Base-by-base conservation (phyloP, 2,888 invertebrate species). In the Eupithecia insigniata region DNA sequence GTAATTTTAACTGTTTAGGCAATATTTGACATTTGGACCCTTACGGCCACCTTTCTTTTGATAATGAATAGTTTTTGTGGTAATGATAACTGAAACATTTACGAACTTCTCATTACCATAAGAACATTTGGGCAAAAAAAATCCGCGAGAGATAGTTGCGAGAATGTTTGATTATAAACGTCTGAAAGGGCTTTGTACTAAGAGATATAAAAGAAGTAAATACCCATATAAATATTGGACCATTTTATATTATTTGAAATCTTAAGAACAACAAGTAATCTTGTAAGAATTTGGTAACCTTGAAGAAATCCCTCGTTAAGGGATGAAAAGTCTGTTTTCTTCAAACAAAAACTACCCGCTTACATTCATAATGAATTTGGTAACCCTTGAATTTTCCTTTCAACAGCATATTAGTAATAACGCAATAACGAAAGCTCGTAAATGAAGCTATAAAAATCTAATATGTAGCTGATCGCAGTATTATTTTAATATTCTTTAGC, bases 381-480 rank as follows among this genome's bases (percentile, higher is more conserved):
- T 39, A 39, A 39, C 39, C 18, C 18, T 39, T 18, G 14, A 39
- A 16, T 39, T 39, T 39, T 39, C 18, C 39, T 39, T 39, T 39
- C 16, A 18, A 39, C 36, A 10, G 36, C 36, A 10, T 36, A 1
- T 36, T 36, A 14, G 14, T 14, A 36, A 51, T 12, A 51, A 51
- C 10, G n/a, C n/a, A 10, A 22, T 12, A 51, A 22, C 26, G 55
- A 12, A 12, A 26, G 4, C 55, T 14, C 26, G 51, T 55, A 55
- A 55, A 55, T 55, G 55, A 55, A 55, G 12, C 55, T 55, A 55
- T 55, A 55, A 55, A 55, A 55, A 26, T 14, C 26, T 55, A 55
- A 26, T 55, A 12, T 1, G 12, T 32, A 22, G 10, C 51, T 22
- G 51, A 51, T 51, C 51, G 55, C 55, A 55, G 55, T 55, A 51